Base-by-base conservation (phyloP, 2,113 vertebrate species). In the Mionectes macconnelli region DNA sequence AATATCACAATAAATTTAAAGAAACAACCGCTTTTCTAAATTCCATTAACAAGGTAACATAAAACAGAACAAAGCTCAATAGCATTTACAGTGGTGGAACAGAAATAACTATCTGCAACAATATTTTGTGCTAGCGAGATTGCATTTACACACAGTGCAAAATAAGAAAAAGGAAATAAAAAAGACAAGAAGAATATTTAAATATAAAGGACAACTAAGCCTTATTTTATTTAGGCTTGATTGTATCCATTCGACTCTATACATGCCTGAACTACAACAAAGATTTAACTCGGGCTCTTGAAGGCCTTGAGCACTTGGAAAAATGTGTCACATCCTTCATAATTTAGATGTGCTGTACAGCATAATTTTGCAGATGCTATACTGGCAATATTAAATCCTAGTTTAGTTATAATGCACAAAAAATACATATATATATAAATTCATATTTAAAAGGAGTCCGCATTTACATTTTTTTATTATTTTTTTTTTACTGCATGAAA, bases 141-240 rank as follows among this genome's bases (percentile, higher is more conserved):
- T 99, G 99, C 99, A 98, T 99, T 99, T 98, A 99, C 99, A 99
- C 99, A 99, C 99, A 99, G 99, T 99, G 99, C 99, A 99, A 99
- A 99, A 99, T 98, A 98, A 97, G 96, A 87, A 86, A 96, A 88
- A 94, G 92, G 96, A 97, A 97, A 97, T 93, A 96, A 98, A 84
- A 98, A 98, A 98, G 97, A 99, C 98, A 98, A 98, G 97, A 97
- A 98, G 98, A 98, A 98, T 97, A 98, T 98, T 98, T 99, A 98
- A 99, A 99, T 99, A 98, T 98, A 97, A 98, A 99, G 98, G 98
- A 99, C 98, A 98, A 98, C 98, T 97, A 97, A 98, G 98, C 98
- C 98, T 98, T 98, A 98, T 98, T 99, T 99, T 98, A 98, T 97
- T 97, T 97, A 95, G 97, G 98, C 98, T 98, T 97, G 98, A 97